Percentiles rank a stretch among this genome's conserved stretches.
phyloP scores from a whole-genome alignment of 2,113 vertebrate species.

The Dasyurus viverrinus region DNA sequence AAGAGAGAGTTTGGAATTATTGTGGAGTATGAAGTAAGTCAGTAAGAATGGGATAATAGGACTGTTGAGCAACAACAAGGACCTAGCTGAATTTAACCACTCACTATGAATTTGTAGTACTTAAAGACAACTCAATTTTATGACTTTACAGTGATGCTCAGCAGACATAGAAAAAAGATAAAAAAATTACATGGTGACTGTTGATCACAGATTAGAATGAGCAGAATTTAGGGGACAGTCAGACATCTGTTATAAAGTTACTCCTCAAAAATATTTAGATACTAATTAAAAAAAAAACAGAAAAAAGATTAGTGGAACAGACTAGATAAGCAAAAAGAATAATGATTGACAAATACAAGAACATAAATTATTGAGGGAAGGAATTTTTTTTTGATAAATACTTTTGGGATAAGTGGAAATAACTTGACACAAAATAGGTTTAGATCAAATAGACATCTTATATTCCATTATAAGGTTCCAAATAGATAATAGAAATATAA shows the following conservation, averaged over 20 bases:
- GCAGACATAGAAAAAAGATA: not conserved
- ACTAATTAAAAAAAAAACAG: not conserved
- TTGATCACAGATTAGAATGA: not conserved
- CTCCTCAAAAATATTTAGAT: not conserved
- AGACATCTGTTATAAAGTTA: not conserved
- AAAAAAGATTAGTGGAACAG: not conserved
- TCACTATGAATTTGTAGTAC: not conserved
- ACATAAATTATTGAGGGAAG: not conserved
- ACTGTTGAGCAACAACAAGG: not conserved
- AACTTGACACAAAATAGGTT: not conserved
- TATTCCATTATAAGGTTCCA: not conserved
- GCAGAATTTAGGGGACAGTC: not conserved
- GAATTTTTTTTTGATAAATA: not conserved
- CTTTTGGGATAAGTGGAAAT: too few species aligned
- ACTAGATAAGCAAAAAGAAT: not conserved
- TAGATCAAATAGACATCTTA: not conserved
- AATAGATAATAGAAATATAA: not conserved
- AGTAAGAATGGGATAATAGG: not conserved
- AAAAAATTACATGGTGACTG: not conserved
- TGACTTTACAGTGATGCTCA: not conserved
- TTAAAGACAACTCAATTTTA: too few species aligned
- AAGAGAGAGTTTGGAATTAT: not conserved
- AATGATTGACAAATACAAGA: not conserved
- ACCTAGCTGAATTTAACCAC: not conserved
- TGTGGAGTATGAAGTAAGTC: not conserved